phyloP scores from a whole-genome alignment of 2,113 vertebrate genomes.

The Oenanthe melanoleuca region DNA sequence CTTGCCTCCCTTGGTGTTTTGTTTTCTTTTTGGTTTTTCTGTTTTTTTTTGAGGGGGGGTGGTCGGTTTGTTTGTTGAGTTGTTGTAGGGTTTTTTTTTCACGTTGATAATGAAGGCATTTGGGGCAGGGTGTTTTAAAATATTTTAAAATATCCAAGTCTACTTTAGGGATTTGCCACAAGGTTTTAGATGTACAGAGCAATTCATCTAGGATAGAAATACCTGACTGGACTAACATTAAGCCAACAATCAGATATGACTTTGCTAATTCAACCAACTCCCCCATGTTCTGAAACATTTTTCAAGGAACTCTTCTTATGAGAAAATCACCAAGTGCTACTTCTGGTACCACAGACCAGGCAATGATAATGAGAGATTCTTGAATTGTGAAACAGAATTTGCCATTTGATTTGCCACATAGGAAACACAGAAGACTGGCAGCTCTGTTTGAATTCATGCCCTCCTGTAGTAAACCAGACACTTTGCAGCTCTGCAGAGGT shows the following conservation, averaged over 20 bases:
- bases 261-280: neutral
- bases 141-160: neutral
- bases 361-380: neutral
- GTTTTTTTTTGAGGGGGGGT: neutral
- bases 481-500: neutral
- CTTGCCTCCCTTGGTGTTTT: accelerated
- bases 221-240: neutral
- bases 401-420: neutral
- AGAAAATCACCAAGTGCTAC: neutral
- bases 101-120: neutral
- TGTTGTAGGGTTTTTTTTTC: neutral
- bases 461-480: neutral
- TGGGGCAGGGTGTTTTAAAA: no score
- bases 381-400: neutral
- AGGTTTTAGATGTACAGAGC: neutral
- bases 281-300: neutral
- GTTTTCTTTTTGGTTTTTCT: neutral
- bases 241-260: neutral
- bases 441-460: neutral
- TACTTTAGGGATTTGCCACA: neutral
- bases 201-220: neutral
- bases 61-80: neutral
- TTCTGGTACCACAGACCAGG: neutral
- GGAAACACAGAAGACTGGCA: neutral
- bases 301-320: neutral